Evolutionary conservation across 2,113 vertebrate genomes (phyloP).

Genomic region (Neolamprologus kungweensis): DNA sequence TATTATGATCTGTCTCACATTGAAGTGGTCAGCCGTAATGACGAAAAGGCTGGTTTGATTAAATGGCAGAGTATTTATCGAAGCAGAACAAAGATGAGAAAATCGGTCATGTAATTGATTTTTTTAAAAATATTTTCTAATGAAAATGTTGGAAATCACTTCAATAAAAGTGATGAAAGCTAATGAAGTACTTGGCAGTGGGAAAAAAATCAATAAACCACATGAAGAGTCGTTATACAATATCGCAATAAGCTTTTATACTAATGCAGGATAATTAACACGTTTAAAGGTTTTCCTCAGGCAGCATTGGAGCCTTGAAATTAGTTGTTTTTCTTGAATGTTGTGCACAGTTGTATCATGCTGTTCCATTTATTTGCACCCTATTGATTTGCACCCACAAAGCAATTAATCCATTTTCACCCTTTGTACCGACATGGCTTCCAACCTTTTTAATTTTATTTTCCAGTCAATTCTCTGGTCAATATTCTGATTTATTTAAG

Average conservation of each 20-base stretch:
- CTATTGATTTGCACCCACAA: neutral
- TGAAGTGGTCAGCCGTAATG: neutral
- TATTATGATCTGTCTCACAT: neutral
- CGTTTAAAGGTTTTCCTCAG: neutral
- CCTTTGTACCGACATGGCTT: neutral
- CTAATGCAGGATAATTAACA: constrained; percentile 8
- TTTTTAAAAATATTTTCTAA: neutral
- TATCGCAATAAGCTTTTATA: neutral
- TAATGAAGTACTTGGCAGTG: neutral
- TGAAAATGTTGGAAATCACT: neutral
- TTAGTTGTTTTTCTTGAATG: neutral
- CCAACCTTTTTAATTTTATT: neutral
- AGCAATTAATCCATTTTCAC: neutral
- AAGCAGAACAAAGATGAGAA: neutral
- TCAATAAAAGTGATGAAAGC: neutral
- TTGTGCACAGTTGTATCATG: neutral
- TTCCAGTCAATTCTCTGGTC: neutral
- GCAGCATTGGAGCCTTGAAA: neutral
- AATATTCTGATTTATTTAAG: neutral
- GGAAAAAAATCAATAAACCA: neutral
- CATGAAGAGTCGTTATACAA: neutral
- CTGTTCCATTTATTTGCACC: neutral
- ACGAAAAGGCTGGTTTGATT: neutral
- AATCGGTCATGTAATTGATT: neutral
- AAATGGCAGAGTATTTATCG: neutral